Evolutionary conservation across 2,888 invertebrate genomes (phyloP), one percentile per base, ranked within the genome.

Genomic region (Rambutsinella grinnellia): DNA sequence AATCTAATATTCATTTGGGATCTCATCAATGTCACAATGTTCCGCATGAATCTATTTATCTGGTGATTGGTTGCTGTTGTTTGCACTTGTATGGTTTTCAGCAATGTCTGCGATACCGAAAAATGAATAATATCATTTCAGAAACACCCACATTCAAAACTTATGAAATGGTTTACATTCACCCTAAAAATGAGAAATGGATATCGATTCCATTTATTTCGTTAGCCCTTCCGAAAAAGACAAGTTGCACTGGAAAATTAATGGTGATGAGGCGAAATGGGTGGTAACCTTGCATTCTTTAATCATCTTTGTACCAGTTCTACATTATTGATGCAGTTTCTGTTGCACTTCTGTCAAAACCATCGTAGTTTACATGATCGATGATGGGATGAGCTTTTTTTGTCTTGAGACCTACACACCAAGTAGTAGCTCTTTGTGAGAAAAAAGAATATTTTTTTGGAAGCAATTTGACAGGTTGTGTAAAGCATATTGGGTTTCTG

Each of bases 391-490:
- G 54, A 44, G 51, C 47, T 57, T 62, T 54, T 54, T 44, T 47
- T 46, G 53, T 23, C n/a, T n/a, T n/a, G n/a, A 17, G 68, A 47
- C 26, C 8, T 49, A 21, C 57, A 71, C 17, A 49, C 62, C 62
- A 56, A 44, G 46, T n/a, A n/a, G n/a, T n/a, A n/a, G n/a, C n/a
- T n/a, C n/a, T n/a, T n/a, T n/a, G n/a, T n/a, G n/a, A n/a, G n/a
- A 54, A 61, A 24, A 54, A 70, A 58, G 24, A 36, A 53, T 51
- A 13, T 24, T 61, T 19, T 57, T n/a, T n/a, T n/a, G n/a, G 15
- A 26, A 63, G 71, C 71, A 27, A 63, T 71, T 71, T 71, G 71
- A 63, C 71, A 47, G 47, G 62, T 71, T 71, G 56, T 63, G 49
- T n/a, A n/a, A n/a, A n/a, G n/a, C n/a, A n/a, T n/a, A n/a, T n/a